Evolutionary conservation across 2,113 vertebrate species (phyloP), one percentile per base, ranked within the genome.

Genomic region (Thunnus thynnus): DNA sequence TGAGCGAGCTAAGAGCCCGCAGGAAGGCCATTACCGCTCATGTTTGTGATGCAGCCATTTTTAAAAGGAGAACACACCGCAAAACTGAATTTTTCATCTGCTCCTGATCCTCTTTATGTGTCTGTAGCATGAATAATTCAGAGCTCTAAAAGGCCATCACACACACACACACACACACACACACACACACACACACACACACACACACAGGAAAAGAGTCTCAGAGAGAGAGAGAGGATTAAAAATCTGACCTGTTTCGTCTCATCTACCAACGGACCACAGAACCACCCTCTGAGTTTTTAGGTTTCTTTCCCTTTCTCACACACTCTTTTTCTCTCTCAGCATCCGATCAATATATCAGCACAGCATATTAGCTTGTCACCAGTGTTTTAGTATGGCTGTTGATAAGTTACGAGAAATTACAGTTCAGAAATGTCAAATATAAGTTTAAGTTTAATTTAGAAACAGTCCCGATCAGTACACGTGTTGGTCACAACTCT

Each of bases 1-100:
- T 51, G 47, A 72, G 63, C 36, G 56, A 72, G 51, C 61, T 50
- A 68, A 84, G 79, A 85, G 88, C 68, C 60, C 22, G 3, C 80
- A 80, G 55, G 55, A 60, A 76, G 63, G 58, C 86, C 91, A 90
- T 91, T 92, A 92, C 73, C 51, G 62, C 62, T 56, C 83, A 64
- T 83, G 86, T 76, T 86, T 70, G 51, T 48, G 66, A 81, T 81
- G 75, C 66, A 10, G 73, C 44, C 78, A 48, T 61, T 86, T 90
- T 75, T 71, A 76, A 77, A 67, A 80, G 62, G 61, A 47, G 46
- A 88, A 91, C 85, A 90, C 56, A 14, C 66, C 75, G 86, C 10
- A 5, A 81, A 85, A 76, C 32, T 94, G 88, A 93, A 94, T 94
- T 82, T 93, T 94, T 93, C 47, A 94, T 93, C 65, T 50, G 25